Evolutionary conservation across 2,797 vertebrate species (phyloP), one percentile per base, ranked within the genome.

Genomic region (Hafferia zeledoni): DNA sequence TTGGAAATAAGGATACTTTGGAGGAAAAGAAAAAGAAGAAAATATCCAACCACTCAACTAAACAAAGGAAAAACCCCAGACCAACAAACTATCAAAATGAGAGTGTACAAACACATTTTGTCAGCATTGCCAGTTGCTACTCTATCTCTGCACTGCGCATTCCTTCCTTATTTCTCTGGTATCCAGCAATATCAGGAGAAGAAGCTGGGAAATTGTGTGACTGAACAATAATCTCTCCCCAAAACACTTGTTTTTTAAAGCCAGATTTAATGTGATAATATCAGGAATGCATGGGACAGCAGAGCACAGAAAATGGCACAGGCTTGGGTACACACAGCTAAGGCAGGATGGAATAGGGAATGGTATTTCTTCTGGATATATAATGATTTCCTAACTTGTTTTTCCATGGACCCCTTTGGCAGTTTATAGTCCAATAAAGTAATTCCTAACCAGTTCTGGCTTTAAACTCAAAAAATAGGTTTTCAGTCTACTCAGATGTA

Each of bases 291-390:
- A 17, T 23, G 17, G 9, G 31, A 79, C 9, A 52, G 11, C 20
- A 60, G 27, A 79, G 33, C 20, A 46, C 17, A 63, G 41, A 50
- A 61, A 78, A 74, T 23, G 46, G 23, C n/a, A 74, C 14, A 46
- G 27, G 5, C 2, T 30, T 77, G 43, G 13, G 17, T 39, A 59
- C 25, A 59, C 0, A 0, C 10, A 64, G 2, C n/a, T 69, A 31
- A 77, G 43, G 35, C 8, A 84, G 11, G 24, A 25, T 46, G 60
- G 16, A 31, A 39, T 28, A 19, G 23, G 37, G 63, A 47, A 74
- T 22, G 5, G 46, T 80, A 12, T 50, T 61, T 57, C 39, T 83
- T 47, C 27, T 74, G 20, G 15, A 47, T 72, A 19, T 43, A 28
- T 19, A 71, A 23, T 9, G 44, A 23, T 10, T 47, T 3, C 17